Percentiles rank a stretch among this genome's conserved stretches.
phyloP scores from a whole-genome alignment of 2,797 vertebrate genomes.

The Pelodytes ibericus region DNA sequence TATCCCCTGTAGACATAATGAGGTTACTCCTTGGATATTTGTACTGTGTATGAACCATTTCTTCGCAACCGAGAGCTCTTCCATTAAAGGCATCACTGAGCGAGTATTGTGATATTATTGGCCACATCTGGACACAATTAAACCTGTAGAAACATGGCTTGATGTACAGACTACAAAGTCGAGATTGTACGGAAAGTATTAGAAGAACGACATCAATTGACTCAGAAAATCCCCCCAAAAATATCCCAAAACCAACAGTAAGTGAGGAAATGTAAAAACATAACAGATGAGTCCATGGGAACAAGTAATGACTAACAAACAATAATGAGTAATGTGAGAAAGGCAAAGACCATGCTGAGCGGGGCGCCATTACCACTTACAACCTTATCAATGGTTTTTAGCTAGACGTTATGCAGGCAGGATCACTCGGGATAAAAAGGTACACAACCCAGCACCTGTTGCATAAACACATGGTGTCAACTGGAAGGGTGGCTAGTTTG shows the following conservation, averaged over 20 bases:
- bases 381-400: too few species aligned
- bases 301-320: neutral
- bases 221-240: constrained; percentile 8
- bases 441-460: too few species aligned
- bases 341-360: neutral
- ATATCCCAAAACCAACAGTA: neutral
- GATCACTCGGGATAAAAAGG: too few species aligned
- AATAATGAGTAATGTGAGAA: neutral
- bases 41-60: neutral
- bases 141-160: constrained; percentile 36
- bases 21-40: neutral
- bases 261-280: neutral
- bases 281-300: neutral
- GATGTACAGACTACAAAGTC: constrained; percentile 45
- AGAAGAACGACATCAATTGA: neutral
- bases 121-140: constrained; percentile 52
- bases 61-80: constrained; percentile 8
- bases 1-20: neutral
- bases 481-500: too few species aligned
- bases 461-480: too few species aligned
- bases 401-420: too few species aligned
- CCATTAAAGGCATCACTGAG: neutral
- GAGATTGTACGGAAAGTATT: constrained; percentile 36
- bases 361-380: too few species aligned
- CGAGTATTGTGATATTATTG: constrained; percentile 1